phyloP scores from a whole-genome alignment of 2,888 invertebrate species.

The Cheilosia pagana region DNA sequence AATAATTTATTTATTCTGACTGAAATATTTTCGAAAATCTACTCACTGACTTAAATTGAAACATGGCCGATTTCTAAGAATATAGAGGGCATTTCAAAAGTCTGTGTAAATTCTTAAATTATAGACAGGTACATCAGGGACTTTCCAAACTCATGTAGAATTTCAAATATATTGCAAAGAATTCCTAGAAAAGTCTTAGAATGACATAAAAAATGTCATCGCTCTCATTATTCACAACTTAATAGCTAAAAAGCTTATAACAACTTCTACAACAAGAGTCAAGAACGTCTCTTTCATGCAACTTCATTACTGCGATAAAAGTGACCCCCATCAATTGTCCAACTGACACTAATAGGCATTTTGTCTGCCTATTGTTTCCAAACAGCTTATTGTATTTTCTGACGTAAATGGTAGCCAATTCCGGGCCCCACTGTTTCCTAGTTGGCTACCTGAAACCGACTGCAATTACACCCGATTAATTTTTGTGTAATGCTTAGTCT shows the following conservation, averaged over 20 bases:
- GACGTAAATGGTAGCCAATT: not conserved
- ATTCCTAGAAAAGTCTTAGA: too few relatives aligned
- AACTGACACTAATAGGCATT: slow-evolving; percentile 11
- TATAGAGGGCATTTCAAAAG: too few relatives aligned
- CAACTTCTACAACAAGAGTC: not conserved
- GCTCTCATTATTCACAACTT: too few relatives aligned
- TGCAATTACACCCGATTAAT: not conserved
- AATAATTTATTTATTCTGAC: too few relatives aligned
- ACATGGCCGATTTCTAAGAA: too few relatives aligned
- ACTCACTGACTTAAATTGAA: too few relatives aligned
- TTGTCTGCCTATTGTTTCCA: not conserved
- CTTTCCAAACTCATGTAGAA: too few relatives aligned
- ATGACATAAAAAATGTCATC: too few relatives aligned
- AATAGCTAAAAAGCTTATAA: not conserved
- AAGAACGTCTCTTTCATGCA: not conserved
- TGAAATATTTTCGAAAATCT: too few relatives aligned
- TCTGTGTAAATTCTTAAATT: too few relatives aligned
- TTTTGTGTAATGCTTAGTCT: not conserved
- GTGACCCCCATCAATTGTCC: not conserved
- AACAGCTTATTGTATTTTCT: not conserved
- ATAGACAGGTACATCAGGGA: too few relatives aligned
- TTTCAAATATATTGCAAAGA: too few relatives aligned
- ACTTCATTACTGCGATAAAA: not conserved
- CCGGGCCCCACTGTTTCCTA: not conserved
- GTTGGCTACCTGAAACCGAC: not conserved